Base-by-base conservation (phyloP, 1,140 invertebrate species). In the Varroa destructor region DNA sequence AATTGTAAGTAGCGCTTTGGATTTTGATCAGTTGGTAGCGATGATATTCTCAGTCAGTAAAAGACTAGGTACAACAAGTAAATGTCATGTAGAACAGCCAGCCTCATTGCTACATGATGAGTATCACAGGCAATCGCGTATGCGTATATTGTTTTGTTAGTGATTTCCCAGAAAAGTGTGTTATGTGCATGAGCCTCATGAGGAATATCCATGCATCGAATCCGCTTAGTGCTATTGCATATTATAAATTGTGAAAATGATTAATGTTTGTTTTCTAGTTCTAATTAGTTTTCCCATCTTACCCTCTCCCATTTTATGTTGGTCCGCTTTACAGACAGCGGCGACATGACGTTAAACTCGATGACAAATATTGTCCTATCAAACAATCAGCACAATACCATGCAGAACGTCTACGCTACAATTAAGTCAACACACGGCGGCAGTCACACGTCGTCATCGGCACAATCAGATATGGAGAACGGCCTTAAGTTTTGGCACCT, bases 331-430 rank as follows among this genome's bases (percentile, higher is more conserved):
- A 8, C 56, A 71, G 71, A 58, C 71, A 12, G 10, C 71, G 55
- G 71, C 3, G 55, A 67, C 8, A 40, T 67, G 14, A 67, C 61
- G 46, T 40, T 86, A 70, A 88, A 86, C 79, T 86, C 87, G 0
- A 84, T 88, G 73, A 84, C 88, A 57, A 85, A 88, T 58, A 87
- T 90, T 70, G 88, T 89, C 73, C 61, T 75, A 70, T 72, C 72
- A 58, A 37, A 73, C 71, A 71, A 75, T 76, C 88, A 67, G 46
- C 61, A 67, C 36, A 67, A 67, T 46, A 67, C 61, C 12, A 67
- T 67, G 61, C 61, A 67, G 36, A 67, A 67, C 61, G 61, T 67
- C 36, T 67, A 67, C 36, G 61, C 61, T 1, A 67, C 61, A 12
- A 67, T 67, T 14, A 67, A 67, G 46, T 67, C 61, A 1, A 67